phyloP scores from a whole-genome alignment of 35 echinoderm and acorn worm species.

The Ptychodera flava region DNA sequence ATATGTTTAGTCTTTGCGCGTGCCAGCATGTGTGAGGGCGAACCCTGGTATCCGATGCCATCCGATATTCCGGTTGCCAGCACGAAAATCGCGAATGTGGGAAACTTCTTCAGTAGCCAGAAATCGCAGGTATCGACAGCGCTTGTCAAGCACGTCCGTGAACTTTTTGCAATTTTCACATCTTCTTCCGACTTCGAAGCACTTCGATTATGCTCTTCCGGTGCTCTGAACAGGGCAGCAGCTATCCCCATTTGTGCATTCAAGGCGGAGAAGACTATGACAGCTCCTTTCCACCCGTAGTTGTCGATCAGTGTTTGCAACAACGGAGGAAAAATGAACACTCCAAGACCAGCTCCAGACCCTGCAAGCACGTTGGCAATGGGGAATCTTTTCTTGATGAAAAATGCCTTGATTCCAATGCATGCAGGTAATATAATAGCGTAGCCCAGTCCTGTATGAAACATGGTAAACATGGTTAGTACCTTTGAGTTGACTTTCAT shows the following conservation, averaged over 20 bases:
- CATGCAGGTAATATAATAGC: too few relatives aligned
- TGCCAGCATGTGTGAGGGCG: background rate
- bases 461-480: too few relatives aligned
- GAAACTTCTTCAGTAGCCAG: too few relatives aligned
- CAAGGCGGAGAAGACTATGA: slow-evolving; percentile 10
- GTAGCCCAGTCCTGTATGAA: too few relatives aligned
- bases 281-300: slow-evolving; percentile 21
- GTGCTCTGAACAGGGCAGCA: slow-evolving; percentile 18
- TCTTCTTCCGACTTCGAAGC: too few relatives aligned
- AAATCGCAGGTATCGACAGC: too few relatives aligned
- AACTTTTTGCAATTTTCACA: too few relatives aligned
- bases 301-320: slow-evolving; percentile 15
- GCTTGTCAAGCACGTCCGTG: too few relatives aligned
- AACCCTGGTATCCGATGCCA: background rate
- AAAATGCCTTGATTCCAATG: background rate
- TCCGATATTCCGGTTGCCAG: too few relatives aligned
- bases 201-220: too few relatives aligned
- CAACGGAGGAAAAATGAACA: slow-evolving; percentile 19
- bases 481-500: too few relatives aligned
- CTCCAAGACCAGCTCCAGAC: slow-evolving; percentile 11
- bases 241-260: background rate
- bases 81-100: too few relatives aligned
- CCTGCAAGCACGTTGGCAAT: slow-evolving; percentile 33
- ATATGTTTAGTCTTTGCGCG: background rate
- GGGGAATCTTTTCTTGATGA: slow-evolving; percentile 16